Base-by-base conservation (phyloP, 2,113 vertebrate species). In the Arvicanthis niloticus region DNA sequence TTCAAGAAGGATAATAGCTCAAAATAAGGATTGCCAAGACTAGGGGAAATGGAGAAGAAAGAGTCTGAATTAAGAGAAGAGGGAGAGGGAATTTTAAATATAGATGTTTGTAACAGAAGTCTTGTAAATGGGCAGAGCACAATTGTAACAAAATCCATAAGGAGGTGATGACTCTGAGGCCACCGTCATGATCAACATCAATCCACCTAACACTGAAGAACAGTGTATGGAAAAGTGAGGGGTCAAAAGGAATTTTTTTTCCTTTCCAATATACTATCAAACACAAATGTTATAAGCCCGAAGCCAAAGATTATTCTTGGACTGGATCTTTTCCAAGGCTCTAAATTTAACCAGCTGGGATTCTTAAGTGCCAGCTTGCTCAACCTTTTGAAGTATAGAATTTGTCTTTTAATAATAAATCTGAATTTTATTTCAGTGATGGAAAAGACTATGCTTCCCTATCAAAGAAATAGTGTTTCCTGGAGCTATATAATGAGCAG, bases 341-440 rank as follows among this genome's bases (percentile, higher is more conserved):
- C 96, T 97, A 97, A 97, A 97, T 98, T 96, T 97, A 98, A 88
- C 87, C 87, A 91, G 94, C 94, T 91, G 82, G 51, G 70, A 93
- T 91, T 96, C 88, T 96, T 94, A 91, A 91, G 91, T 76, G 92
- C 48, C 48, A 73, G 67, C 45, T 82, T 97, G 89, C 45, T 90
- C 93, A 96, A 85, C 56, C 31, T 81, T 97, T 80, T 94, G 93
- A 97, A 96, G 96, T 81, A 90, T 40, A 96, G 90, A 92, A 95
- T 91, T 97, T 97, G 29, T 82, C 77, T 95, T 94, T 96, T 95
- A 93, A 95, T 84, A 34, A 73, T 45, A 96, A 96, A 95, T 96
- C 81, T 89, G 51, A 37, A 91, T 96, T 96, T 97, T 51, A 95
- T 34, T 56, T 78, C 90, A 85, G 72, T 12, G 1, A 31, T 65